A percentile compares a stretch with the other conserved stretches of the same genome.
Conservation (phyloP, 2,888 invertebrate species). For the Lymantria monacha region DNA sequence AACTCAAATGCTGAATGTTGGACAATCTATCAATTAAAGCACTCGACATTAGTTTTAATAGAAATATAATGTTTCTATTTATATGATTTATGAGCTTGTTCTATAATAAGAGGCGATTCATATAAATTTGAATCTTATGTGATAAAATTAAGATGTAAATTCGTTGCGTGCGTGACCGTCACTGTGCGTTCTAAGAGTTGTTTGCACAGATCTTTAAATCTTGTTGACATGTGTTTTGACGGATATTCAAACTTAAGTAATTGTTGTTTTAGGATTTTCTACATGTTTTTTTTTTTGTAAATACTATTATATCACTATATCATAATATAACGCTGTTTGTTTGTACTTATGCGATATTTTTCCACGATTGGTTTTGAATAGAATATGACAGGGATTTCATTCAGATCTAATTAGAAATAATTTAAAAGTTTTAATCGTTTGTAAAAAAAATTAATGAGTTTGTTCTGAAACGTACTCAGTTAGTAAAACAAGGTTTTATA, state of each 20-base stretch:
- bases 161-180: neutral
- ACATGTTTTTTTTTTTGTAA: slow-evolving; percentile 25
- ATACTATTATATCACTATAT: slow-evolving; percentile 23
- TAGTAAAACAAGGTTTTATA: too few species aligned
- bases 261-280: slow-evolving; percentile 33
- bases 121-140: neutral
- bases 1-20: neutral
- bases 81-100: neutral
- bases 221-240: slow-evolving; percentile 17
- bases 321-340: slow-evolving; percentile 22
- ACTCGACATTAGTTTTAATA: neutral
- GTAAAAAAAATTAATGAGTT: too few species aligned
- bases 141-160: neutral
- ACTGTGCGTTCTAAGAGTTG: neutral
- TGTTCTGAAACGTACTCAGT: too few species aligned
- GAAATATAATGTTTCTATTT: neutral
- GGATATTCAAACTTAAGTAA: slow-evolving; percentile 37
- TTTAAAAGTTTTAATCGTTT: too few species aligned
- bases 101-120: neutral
- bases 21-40: neutral
- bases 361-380: slow-evolving; percentile 21
- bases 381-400: neutral
- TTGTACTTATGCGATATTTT: slow-evolving; percentile 37
- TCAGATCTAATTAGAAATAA: too few species aligned
- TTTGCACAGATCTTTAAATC: neutral